Evolutionary conservation across 30 jellyfish, hydroid and myxozoan species (phyloP).

Genomic region (Mastigias papua): DNA sequence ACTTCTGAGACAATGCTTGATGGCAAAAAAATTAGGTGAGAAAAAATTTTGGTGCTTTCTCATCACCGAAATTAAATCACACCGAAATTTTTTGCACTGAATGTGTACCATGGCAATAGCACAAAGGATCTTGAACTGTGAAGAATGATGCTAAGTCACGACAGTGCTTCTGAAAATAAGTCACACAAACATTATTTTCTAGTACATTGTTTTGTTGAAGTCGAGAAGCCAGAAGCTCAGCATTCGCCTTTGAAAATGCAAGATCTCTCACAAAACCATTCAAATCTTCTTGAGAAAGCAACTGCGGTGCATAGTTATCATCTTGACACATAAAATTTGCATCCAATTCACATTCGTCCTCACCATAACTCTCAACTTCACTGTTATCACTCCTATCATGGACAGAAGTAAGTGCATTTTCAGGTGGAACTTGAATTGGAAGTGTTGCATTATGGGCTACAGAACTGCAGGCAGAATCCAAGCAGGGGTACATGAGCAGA

Average conservation of each 20-base stretch:
- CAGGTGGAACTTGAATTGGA: slow-evolving; percentile 34
- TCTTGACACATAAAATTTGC: slow-evolving; percentile 26
- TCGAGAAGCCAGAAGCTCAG: slow-evolving; percentile 45
- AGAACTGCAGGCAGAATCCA: slow-evolving; percentile 25
- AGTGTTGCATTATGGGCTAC: slow-evolving; percentile 33
- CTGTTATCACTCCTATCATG: slow-evolving; percentile 20
- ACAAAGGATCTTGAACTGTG: slow-evolving; percentile 30
- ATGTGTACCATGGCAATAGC: slow-evolving; percentile 24
- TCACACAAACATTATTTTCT: slow-evolving; percentile 20
- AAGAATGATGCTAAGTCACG: slow-evolving; percentile 42
- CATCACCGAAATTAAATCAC: too few species aligned
- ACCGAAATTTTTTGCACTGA: too few species aligned
- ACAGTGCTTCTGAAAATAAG: slow-evolving; percentile 14
- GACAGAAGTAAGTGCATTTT: slow-evolving; percentile 29
- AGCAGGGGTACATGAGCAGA: slow-evolving; percentile 38
- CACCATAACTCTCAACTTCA: slow-evolving; percentile 33
- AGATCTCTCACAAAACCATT: slow-evolving; percentile 28
- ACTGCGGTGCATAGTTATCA: slow-evolving; percentile 24
- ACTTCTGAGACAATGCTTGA: slow-evolving; percentile 43
- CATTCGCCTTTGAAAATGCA: slow-evolving; percentile 22
- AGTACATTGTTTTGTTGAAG: slow-evolving; percentile 10
- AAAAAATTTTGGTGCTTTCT: too few species aligned
- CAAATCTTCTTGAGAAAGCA: slow-evolving; percentile 31
- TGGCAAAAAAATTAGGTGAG: too few species aligned
- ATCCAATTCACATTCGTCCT: slow-evolving; percentile 34